Percentiles rank a stretch among this genome's conserved stretches.
Conservation (phyloP, 2,797 vertebrate genomes). For the Sebastolobus altivelis region DNA sequence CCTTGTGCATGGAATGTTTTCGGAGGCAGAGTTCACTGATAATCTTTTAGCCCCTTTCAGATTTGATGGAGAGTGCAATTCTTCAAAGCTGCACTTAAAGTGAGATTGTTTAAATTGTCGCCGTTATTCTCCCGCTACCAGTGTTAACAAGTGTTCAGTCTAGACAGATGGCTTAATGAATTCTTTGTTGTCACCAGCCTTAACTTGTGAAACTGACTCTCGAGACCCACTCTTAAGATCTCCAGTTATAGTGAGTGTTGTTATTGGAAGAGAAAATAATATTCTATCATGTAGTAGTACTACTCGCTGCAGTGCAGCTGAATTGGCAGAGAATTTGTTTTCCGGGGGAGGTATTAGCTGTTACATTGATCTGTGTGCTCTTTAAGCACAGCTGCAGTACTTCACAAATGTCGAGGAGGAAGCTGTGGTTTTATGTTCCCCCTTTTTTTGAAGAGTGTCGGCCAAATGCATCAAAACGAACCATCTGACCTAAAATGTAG, state of each 20-base stretch:
- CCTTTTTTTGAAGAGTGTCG: slow-evolving; percentile 40
- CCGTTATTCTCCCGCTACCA: slow-evolving; percentile 68
- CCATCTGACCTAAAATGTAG: slow-evolving; percentile 79
- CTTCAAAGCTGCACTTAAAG: slow-evolving; percentile 61
- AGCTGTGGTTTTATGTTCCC: slow-evolving; percentile 39
- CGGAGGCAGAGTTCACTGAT: slow-evolving; percentile 40
- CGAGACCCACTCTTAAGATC: slow-evolving; percentile 65
- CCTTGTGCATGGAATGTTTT: slow-evolving; percentile 63
- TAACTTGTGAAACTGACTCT: slow-evolving; percentile 79
- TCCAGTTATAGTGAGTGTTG: slow-evolving; percentile 62
- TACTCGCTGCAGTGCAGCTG: slow-evolving; percentile 87
- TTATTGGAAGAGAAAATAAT: slow-evolving; percentile 70
- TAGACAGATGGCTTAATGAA: slow-evolving; percentile 67
- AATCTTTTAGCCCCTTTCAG: slow-evolving; percentile 60
- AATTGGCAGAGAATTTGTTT: slow-evolving; percentile 77
- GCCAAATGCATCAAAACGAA: slow-evolving; percentile 67
- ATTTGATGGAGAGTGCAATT: slow-evolving; percentile 63
- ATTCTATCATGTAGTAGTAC: slow-evolving; percentile 78
- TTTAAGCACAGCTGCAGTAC: slow-evolving; percentile 66
- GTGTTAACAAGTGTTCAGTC: slow-evolving; percentile 76
- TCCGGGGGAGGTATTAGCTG: slow-evolving; percentile 68
- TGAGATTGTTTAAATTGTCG: slow-evolving; percentile 54
- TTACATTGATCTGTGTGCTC: slow-evolving; percentile 74
- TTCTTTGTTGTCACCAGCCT: slow-evolving; percentile 81
- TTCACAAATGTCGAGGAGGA: slow-evolving; percentile 55